Evolutionary conservation across 2,888 invertebrate genomes (phyloP).

Genomic region (Myopa tessellatipennis): DNA sequence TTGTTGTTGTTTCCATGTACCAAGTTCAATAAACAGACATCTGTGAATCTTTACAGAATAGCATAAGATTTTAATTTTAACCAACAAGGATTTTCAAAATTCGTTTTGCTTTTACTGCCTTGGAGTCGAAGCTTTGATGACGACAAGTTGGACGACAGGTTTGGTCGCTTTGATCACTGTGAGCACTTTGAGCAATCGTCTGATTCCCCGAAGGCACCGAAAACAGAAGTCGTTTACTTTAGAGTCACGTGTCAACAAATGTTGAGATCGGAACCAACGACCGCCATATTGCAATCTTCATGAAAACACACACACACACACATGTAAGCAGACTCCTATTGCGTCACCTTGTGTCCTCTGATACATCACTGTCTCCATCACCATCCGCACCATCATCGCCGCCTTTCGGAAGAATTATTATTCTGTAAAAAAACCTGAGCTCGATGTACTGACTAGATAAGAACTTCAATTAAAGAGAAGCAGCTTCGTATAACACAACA

Average conservation of each 20-base stretch:
- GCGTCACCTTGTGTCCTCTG: neutral
- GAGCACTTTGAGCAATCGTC: neutral
- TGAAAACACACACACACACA: neutral
- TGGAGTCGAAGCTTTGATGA: neutral
- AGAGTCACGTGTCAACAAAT: conserved; percentile 4
- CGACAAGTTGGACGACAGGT: no score
- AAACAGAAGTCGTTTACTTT: neutral
- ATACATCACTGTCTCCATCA: neutral
- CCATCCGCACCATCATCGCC: no score
- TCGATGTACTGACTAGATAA: neutral
- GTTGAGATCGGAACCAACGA: neutral
- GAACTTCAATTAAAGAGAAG: conserved; percentile 6
- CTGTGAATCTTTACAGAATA: conserved; percentile 17
- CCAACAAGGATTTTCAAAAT: conserved; percentile 11
- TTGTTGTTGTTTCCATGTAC: conserved; percentile 47
- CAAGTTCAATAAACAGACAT: conserved; percentile 6
- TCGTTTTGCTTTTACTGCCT: neutral
- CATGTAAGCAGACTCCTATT: neutral
- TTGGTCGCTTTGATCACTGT: neutral
- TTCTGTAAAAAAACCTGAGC: neutral
- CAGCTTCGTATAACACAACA: neutral
- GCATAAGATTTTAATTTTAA: conserved; percentile 39
- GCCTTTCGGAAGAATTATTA: neutral
- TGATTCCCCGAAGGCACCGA: conserved; percentile 6
- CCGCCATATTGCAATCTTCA: neutral